Conservation (phyloP, 1,140 invertebrate species). For the Sycobia sp. region DNA sequence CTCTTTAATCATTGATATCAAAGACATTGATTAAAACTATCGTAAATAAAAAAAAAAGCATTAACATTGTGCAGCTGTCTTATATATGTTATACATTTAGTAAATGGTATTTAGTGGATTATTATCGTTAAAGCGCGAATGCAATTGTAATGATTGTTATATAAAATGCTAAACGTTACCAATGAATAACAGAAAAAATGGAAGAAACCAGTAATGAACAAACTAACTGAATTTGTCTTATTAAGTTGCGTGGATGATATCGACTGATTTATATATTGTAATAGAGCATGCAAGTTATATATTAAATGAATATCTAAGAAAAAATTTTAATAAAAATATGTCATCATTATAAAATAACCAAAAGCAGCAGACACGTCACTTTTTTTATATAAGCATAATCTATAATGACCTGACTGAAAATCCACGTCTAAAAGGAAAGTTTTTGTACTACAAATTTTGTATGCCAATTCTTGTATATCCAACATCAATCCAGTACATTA, state of each 20-base stretch:
- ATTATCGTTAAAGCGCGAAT: slow-evolving; percentile 13
- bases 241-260: slow-evolving; percentile 20
- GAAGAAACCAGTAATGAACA: slow-evolving; percentile 5
- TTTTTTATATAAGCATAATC: slow-evolving; percentile 26
- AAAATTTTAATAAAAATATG: slow-evolving; percentile 6
- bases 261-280: slow-evolving; percentile 21
- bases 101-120: slow-evolving; percentile 30
- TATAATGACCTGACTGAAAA: slow-evolving; percentile 19
- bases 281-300: slow-evolving; percentile 13
- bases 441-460: slow-evolving; percentile 32
- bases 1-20: slow-evolving; percentile 8
- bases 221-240: slow-evolving; percentile 18
- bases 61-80: slow-evolving; percentile 19
- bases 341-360: slow-evolving; percentile 14
- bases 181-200: slow-evolving; percentile 15
- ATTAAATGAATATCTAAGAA: slow-evolving; percentile 8
- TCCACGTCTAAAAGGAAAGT: slow-evolving; percentile 15
- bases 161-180: slow-evolving; percentile 32
- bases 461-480: slow-evolving; percentile 8
- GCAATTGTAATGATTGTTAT: slow-evolving; percentile 29
- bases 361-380: slow-evolving; percentile 2
- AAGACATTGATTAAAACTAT: not conserved
- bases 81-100: slow-evolving; percentile 21
- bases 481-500: not conserved
- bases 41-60: slow-evolving; percentile 1